Evolutionary conservation across 37 sponge, comb jelly and placozoan species (phyloP).

Genomic region (Amphimedon queenslandica): DNA sequence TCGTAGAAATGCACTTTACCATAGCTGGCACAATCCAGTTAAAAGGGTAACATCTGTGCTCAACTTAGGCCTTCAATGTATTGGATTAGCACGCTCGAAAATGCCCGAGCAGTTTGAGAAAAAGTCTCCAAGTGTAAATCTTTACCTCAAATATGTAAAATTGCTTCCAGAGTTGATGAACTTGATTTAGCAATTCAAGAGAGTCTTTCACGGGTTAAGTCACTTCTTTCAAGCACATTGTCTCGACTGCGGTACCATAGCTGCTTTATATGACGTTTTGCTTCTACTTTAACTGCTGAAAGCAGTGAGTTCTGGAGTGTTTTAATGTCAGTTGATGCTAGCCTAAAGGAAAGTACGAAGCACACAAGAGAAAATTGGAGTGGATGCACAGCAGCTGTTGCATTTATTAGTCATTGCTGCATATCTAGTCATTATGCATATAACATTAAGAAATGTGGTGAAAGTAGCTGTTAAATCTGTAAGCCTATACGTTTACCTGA

Average conservation of each 20-base stretch:
- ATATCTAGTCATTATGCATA: conserved; percentile 39
- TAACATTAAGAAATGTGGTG: conserved; percentile 36
- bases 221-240: neutral
- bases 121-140: no score
- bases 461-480: conserved; percentile 10
- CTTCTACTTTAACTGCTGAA: neutral
- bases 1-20: neutral
- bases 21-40: conserved; percentile 3
- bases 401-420: conserved; percentile 36
- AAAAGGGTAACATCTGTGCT: conserved; percentile 5
- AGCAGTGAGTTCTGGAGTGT: conserved; percentile 2
- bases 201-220: conserved; percentile 4
- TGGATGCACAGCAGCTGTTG: no score
- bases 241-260: neutral
- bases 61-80: neutral
- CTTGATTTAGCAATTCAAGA: no score
- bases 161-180: no score
- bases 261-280: neutral
- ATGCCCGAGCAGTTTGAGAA: no score
- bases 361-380: no score
- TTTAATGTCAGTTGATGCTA: conserved; percentile 1
- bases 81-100: neutral
- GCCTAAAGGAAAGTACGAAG: no score
- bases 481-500: conserved; percentile 17
- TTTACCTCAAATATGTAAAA: no score